These are phyloP conservation scores for Geococcyx californianus DNA, from an alignment of 2,113 vertebrate genomes.

Conservation along the genomic window DNA sequence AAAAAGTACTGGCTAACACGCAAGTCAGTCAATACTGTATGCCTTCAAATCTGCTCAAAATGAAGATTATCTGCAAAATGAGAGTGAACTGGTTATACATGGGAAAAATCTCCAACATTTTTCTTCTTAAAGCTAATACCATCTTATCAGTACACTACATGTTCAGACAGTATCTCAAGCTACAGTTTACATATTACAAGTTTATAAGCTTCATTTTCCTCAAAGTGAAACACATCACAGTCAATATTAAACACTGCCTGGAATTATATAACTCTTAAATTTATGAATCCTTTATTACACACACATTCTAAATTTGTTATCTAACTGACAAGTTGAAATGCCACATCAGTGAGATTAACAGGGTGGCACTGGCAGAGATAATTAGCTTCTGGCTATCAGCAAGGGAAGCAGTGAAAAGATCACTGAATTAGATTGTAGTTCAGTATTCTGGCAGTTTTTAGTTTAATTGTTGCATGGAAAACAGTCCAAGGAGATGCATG, in stretches of 20 bases:
- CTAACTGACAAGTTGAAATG: not conserved
- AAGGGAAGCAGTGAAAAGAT: not conserved
- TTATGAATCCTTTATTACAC: not conserved
- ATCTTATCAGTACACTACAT: too few species aligned
- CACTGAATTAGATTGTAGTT: not conserved
- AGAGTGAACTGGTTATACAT: not conserved
- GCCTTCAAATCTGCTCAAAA: not conserved
- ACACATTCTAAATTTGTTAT: not conserved
- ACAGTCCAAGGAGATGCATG: not conserved
- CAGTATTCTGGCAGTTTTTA: not conserved
- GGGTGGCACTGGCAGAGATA: not conserved
- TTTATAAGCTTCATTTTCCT: not conserved
- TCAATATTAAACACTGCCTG: not conserved
- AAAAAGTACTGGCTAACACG: not conserved
- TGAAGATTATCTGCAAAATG: not conserved
- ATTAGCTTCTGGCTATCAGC: not conserved
- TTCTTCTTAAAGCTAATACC: not conserved
- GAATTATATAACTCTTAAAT: not conserved
- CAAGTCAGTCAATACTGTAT: not conserved
- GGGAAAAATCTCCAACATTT: not conserved
- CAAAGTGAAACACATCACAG: not conserved
- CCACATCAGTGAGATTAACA: not conserved
- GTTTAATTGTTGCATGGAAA: not conserved
- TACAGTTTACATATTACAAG: not conserved
- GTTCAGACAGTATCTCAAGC: not conserved